These are phyloP conservation scores for Scytalopus superciliaris DNA, from an alignment of 2,113 vertebrate genomes.

Conservation along the genomic window DNA sequence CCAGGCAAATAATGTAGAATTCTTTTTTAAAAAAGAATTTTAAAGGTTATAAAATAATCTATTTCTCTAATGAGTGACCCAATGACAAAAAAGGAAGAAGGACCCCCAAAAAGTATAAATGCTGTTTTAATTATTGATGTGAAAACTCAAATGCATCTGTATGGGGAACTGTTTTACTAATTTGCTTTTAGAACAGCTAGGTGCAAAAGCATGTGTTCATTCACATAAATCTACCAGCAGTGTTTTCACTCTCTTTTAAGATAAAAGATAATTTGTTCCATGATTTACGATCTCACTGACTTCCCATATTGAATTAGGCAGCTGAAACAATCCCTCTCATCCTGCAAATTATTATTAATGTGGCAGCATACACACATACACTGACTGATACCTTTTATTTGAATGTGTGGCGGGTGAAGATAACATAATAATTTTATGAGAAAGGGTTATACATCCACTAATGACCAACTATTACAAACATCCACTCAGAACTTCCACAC, in stretches of 20 bases:
- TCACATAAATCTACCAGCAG: background rate
- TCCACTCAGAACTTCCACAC: background rate
- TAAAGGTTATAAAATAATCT: background rate
- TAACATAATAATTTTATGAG: background rate
- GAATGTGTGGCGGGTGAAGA: background rate
- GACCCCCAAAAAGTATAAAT: background rate
- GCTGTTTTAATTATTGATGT: background rate
- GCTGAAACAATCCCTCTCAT: background rate
- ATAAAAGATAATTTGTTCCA: conserved; percentile 31
- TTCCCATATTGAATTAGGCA: background rate
- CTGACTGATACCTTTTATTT: background rate
- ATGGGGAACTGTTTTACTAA: background rate
- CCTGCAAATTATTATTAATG: background rate
- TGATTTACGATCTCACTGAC: conserved; percentile 9
- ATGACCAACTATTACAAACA: background rate
- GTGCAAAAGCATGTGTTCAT: background rate
- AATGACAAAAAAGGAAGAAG: background rate
- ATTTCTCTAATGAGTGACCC: background rate
- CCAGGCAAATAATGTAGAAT: background rate
- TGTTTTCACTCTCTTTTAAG: conserved; percentile 17
- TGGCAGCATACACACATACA: background rate
- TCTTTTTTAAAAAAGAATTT: background rate
- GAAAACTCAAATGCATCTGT: background rate
- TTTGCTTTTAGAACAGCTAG: background rate
- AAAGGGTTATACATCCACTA: background rate